Base-by-base conservation (phyloP, 2,888 invertebrate species). In the Mystacides longicornis region DNA sequence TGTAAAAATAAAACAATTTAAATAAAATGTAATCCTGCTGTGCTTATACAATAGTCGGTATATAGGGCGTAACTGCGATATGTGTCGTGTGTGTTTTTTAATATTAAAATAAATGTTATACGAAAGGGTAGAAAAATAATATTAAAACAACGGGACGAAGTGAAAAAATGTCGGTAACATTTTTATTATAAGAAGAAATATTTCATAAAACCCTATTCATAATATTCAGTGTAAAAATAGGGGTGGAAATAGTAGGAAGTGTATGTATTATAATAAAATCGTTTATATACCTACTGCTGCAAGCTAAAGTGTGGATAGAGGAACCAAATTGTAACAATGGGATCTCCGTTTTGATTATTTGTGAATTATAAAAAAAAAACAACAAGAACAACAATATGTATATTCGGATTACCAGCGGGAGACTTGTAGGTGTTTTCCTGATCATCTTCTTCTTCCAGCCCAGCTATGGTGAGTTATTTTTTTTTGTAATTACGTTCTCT, bases 351-450 rank as follows among this genome's bases (percentile, higher is more conserved):
- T 53, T 53, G 42, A 53, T 53, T 53, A 4, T 37, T 18, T 19
- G 37, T 31, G 48, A 48, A 48, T 21, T 49, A 19, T 16, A 7
- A 37, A 3, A 37, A 37, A 3, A n/a, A 16, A 37, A 3, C n/a
- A 3, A 11, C n/a, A 47, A 47, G 21, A 37, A 49, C 52, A 48
- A 27, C 51, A 59, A 55, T 45, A 59, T 59, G 57, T 52, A 59
- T 49, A 47, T 49, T 46, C 22, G 52, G 52, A 48, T 43, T 43
- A 49, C 53, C 18, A 55, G 57, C 11, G 45, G 49, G 19, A 54
- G 56, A 54, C 47, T 60, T n/a, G 60, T 56, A 21, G 58, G 56
- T 23, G 51, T 60, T 20, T 55, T 60, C 18, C 52, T 60, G n/a
- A 33, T 60, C 22, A 23, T 59, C 20, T 53, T 55, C 22, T 49